A percentile compares a stretch with the other conserved stretches of the same genome.
Conservation (phyloP, 2,113 vertebrate species). For the western clawed frog (Xenopus tropicalis) region UCB_Xtro_10.0 CM004450.2:128521001-128521500, state of each 20-base stretch:
- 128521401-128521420: background rate
- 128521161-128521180: background rate
- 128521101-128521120: background rate
- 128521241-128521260: background rate
- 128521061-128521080: background rate
- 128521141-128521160: background rate
- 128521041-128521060: constrained; percentile 8
- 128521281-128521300: background rate
- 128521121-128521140: background rate
- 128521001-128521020: constrained; percentile 29
- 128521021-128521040: constrained; percentile 31
- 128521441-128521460: no score
- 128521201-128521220: constrained; percentile 30
- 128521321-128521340: background rate
- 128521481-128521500: no score
- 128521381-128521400: no score
- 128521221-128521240: constrained; percentile 8
- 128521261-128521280: no score
- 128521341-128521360: background rate
- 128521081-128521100: background rate
- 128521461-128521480: no score
- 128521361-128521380: background rate
- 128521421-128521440: background rate
- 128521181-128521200: constrained; percentile 1
- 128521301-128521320: background rate